A percentile compares a stretch with the other conserved stretches of the same genome.
Evolutionary conservation across 2,888 invertebrate species (phyloP).

Genomic region (Yponomeuta sedellus): DNA sequence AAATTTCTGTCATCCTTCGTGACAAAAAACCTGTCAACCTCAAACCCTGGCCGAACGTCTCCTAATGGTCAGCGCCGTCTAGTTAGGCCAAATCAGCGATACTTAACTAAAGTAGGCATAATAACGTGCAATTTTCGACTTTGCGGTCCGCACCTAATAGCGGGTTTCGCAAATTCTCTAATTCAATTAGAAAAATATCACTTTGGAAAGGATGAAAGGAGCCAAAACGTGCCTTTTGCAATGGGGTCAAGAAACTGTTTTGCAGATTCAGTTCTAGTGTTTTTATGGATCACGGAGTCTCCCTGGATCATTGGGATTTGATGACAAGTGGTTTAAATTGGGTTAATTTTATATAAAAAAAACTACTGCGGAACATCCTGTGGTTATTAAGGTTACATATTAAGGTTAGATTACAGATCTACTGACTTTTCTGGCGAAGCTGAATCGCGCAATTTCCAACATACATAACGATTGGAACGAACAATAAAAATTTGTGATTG

Average conservation of each 20-base stretch:
- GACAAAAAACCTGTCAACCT: not conserved
- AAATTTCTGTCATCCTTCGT: too few relatives aligned
- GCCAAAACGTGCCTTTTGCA: not conserved
- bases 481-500: too few relatives aligned
- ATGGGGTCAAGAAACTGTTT: not conserved
- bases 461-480: too few relatives aligned
- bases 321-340: too few relatives aligned
- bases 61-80: not conserved
- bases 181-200: conserved; percentile 43
- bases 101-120: not conserved
- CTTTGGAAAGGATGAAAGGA: not conserved
- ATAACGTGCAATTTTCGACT: conserved; percentile 7
- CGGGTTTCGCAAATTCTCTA: conserved; percentile 26
- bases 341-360: too few relatives aligned
- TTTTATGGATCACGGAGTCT: too few relatives aligned
- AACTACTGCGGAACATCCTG: too few relatives aligned
- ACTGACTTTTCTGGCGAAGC: too few relatives aligned
- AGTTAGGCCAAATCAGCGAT: conserved; percentile 5
- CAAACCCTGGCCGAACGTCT: not conserved
- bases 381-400: too few relatives aligned
- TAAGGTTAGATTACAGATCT: too few relatives aligned
- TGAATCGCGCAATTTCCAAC: too few relatives aligned
- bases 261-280: not conserved
- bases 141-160: conserved; percentile 8
- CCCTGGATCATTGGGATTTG: too few relatives aligned